phyloP scores from a whole-genome alignment of 1,140 invertebrate species.

The Eriocheir sinensis region DNA sequence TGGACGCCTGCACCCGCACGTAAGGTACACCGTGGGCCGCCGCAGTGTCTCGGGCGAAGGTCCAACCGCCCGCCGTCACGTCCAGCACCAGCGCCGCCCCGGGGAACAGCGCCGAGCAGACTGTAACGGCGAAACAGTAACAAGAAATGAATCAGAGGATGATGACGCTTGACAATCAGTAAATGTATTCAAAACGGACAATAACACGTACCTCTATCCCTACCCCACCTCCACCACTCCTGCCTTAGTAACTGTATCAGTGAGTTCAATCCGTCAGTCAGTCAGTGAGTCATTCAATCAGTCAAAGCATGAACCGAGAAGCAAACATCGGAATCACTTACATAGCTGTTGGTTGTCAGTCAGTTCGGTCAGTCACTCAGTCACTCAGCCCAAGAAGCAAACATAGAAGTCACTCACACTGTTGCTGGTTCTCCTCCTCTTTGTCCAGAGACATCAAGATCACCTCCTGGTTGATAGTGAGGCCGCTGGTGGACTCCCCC shows the following conservation, averaged over 20 bases:
- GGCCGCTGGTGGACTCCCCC: conserved; percentile 7
- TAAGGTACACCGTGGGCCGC: conserved; percentile 84
- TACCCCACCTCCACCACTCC: no score
- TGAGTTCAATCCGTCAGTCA: no score
- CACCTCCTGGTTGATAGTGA: conserved; percentile 46
- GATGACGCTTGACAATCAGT: neutral
- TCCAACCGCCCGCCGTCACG: conserved; percentile 79
- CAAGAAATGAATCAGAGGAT: no score
- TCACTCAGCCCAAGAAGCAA: no score
- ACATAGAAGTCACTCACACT: conserved; percentile 73
- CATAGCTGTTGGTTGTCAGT: no score
- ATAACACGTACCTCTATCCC: neutral
- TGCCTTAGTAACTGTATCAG: no score
- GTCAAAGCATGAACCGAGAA: no score
- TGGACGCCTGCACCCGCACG: conserved; percentile 84
- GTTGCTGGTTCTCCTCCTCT: conserved; percentile 60
- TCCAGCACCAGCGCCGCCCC: conserved; percentile 76
- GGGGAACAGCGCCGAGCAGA: conserved; percentile 61
- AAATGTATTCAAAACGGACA: neutral
- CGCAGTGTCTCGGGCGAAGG: conserved; percentile 80
- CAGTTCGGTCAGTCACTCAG: no score
- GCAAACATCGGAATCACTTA: no score
- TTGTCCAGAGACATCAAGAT: conserved; percentile 70
- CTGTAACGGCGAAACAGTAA: no score
- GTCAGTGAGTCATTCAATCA: no score